phyloP scores from a whole-genome alignment of 2,113 vertebrate genomes.

The Laterallus jamaicensis region DNA sequence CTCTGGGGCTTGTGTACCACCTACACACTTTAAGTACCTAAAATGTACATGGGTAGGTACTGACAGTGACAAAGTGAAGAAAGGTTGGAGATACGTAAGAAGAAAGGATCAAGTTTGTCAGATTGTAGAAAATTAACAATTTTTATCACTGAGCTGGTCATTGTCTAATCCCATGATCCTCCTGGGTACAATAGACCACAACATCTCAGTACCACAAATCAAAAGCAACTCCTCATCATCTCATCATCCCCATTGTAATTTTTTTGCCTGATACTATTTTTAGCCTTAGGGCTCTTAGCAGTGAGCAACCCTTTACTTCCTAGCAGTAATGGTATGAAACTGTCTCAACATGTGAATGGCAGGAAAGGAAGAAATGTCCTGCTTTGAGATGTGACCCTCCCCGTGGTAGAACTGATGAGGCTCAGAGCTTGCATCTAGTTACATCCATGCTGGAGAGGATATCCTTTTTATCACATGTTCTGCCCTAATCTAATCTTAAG shows the following conservation, averaged over 20 bases:
- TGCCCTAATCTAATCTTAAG: neutral
- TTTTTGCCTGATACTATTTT: neutral
- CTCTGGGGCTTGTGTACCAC: neutral
- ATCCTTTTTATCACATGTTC: conserved; percentile 15
- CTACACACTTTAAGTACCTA: neutral
- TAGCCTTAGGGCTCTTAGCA: neutral
- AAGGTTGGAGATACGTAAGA: neutral
- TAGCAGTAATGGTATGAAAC: neutral
- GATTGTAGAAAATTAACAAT: neutral
- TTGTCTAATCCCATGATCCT: neutral
- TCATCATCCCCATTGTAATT: neutral
- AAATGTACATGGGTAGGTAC: neutral
- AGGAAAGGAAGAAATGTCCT: neutral
- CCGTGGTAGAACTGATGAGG: neutral
- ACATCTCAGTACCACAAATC: neutral
- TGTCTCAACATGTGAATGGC: neutral
- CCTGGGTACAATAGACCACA: neutral
- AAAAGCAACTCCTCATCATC: neutral
- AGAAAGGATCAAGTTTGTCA: neutral
- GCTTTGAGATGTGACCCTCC: neutral
- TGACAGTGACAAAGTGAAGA: neutral
- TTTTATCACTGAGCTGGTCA: neutral
- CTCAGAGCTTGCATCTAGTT: neutral
- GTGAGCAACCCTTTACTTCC: neutral
- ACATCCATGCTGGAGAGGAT: neutral